A percentile compares a stretch with the other conserved stretches of the same genome.
Evolutionary conservation across 1,140 invertebrate genomes (phyloP).

Genomic region (Euwallacea similis): DNA sequence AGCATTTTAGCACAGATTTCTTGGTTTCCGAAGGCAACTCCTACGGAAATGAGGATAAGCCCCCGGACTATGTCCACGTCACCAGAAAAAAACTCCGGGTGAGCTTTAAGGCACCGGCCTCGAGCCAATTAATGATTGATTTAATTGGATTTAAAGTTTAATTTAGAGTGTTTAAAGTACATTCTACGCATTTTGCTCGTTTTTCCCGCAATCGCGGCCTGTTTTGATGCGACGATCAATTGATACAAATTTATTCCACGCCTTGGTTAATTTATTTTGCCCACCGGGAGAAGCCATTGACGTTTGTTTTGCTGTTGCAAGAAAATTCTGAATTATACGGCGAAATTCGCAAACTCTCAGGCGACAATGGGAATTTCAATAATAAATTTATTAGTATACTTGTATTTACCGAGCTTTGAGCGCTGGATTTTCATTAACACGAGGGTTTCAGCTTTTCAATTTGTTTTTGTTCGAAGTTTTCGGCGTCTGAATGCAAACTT

Average conservation of each 20-base stretch:
- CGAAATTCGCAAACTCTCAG: background rate
- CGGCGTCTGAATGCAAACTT: constrained; percentile 18
- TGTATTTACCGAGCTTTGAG: constrained; percentile 27
- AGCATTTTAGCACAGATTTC: too few species aligned
- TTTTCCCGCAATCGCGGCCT: constrained; percentile 13
- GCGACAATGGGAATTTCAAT: constrained; percentile 24
- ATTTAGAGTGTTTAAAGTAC: constrained; percentile 35
- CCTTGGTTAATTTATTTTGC: constrained; percentile 21
- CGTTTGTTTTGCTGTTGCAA: background rate
- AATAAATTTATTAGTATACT: constrained; percentile 32
- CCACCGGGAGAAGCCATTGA: background rate
- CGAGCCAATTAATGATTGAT: constrained; percentile 32
- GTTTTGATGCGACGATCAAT: constrained; percentile 29
- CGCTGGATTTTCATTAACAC: constrained; percentile 32
- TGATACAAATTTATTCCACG: constrained; percentile 36
- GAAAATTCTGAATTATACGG: background rate
- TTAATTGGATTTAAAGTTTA: constrained; percentile 33
- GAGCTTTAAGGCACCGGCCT: background rate
- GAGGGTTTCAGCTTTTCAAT: constrained; percentile 32
- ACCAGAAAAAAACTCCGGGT: background rate
- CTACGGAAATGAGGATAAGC: too few species aligned
- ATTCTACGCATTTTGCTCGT: constrained; percentile 21
- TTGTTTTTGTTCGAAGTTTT: constrained; percentile 33
- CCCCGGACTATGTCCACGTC: too few species aligned
- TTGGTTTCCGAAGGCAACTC: too few species aligned